phyloP scores from a whole-genome alignment of 2,888 invertebrate species.

The Hypomecis punctinalis region DNA sequence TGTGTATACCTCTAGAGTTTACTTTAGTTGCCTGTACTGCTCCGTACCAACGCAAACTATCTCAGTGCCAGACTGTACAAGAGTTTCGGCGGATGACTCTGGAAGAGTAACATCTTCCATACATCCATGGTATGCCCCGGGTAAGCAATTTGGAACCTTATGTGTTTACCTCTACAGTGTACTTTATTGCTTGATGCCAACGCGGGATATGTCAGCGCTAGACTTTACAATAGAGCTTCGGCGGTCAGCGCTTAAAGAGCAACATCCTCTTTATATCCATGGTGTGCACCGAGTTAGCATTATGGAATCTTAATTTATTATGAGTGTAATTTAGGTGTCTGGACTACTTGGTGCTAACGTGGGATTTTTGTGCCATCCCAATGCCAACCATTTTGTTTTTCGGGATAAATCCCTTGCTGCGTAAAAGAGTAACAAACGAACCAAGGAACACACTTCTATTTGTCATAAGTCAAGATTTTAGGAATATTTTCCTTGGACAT shows the following conservation, averaged over 20 bases:
- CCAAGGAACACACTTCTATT: too few species aligned
- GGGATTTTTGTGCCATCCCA: too few species aligned
- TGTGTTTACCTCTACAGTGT: neutral
- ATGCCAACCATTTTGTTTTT: too few species aligned
- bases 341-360: neutral
- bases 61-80: constrained; percentile 99
- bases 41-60: constrained; percentile 98
- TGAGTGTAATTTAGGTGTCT: neutral
- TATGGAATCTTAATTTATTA: too few species aligned
- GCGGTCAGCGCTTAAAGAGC: constrained; percentile 99
- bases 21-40: constrained; percentile 87
- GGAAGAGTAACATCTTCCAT: constrained; percentile 99
- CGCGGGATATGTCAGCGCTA: constrained; percentile 98
- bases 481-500: neutral
- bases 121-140: neutral
- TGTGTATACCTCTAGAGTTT: neutral
- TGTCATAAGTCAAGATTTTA: neutral
- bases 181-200: constrained; percentile 91
- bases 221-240: constrained; percentile 97
- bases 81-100: constrained; percentile 98
- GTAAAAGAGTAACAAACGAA: too few species aligned
- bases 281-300: constrained; percentile 93
- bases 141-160: neutral
- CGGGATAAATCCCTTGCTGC: too few species aligned
- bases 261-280: constrained; percentile 98